phyloP scores from a whole-genome alignment of 2,113 vertebrate genomes.

The Seriola rivoliana region DNA sequence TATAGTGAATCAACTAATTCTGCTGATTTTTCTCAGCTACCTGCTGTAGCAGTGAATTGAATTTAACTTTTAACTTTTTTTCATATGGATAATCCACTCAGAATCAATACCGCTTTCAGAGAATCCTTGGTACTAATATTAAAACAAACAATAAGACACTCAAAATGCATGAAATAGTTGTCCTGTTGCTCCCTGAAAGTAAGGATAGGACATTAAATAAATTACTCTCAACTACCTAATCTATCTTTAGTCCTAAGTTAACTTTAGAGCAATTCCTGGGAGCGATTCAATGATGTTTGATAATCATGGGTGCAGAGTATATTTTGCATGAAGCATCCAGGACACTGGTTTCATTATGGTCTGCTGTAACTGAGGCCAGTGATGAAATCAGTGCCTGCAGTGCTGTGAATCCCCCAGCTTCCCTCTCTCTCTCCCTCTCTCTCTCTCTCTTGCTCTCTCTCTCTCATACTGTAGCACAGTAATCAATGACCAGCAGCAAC shows the following conservation, averaged over 20 bases:
- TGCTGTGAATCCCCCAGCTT: conserved; percentile 39
- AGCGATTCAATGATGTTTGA: conserved; percentile 1
- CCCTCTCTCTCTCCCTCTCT: conserved; percentile 24
- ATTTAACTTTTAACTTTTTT: background rate
- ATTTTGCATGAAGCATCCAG: conserved; percentile 12
- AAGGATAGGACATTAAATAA: background rate
- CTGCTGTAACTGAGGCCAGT: conserved; percentile 38
- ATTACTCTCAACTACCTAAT: background rate
- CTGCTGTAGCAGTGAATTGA: background rate
- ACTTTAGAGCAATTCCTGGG: conserved; percentile 5
- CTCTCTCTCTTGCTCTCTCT: conserved; percentile 43
- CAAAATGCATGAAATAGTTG: background rate
- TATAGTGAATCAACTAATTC: background rate
- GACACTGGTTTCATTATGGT: conserved; percentile 31
- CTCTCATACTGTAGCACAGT: conserved; percentile 54
- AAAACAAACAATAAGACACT: background rate
- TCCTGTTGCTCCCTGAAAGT: background rate
- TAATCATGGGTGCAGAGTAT: background rate
- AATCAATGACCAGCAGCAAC: conserved; percentile 74
- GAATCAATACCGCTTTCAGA: background rate
- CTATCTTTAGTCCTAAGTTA: background rate
- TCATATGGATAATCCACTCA: background rate
- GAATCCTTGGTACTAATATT: background rate
- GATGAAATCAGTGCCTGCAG: conserved; percentile 62
- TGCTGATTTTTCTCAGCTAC: background rate